A percentile compares a stretch with the other conserved stretches of the same genome.
These are phyloP conservation scores for Vombatus ursinus DNA, from an alignment of 2,113 vertebrate species.

Conservation along the genomic window DNA sequence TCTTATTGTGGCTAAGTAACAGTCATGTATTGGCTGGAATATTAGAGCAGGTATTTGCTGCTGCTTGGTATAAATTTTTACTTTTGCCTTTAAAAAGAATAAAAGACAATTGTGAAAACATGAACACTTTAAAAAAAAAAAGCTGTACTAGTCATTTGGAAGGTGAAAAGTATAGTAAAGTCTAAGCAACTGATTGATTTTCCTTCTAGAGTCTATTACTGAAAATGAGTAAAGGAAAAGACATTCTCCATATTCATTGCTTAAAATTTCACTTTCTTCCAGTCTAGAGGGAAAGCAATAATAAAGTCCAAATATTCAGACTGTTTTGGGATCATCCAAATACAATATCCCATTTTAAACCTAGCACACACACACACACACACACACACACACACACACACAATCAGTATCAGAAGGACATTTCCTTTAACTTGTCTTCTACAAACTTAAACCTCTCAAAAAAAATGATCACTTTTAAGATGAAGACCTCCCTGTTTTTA, in stretches of 20 bases:
- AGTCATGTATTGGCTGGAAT: neutral
- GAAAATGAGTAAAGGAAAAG: slow-evolving; percentile 30
- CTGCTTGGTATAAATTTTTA: slow-evolving; percentile 23
- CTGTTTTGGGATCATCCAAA: neutral
- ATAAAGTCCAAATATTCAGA: slow-evolving; percentile 20
- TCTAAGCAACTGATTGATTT: slow-evolving; percentile 27
- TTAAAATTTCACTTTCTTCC: neutral
- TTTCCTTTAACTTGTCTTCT: slow-evolving; percentile 49
- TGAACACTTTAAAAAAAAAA: neutral
- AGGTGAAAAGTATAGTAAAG: neutral
- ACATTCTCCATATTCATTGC: neutral
- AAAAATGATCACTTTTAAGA: slow-evolving; percentile 4
- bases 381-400: neutral
- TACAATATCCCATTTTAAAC: slow-evolving; percentile 40
- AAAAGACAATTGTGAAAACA: neutral
- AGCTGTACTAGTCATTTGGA: neutral
- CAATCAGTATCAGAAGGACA: slow-evolving; percentile 36
- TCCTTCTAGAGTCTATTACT: neutral
- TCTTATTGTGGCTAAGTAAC: neutral
- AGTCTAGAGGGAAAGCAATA: slow-evolving; percentile 18
- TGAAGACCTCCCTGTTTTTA: slow-evolving; percentile 37
- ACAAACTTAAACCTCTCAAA: slow-evolving; percentile 28
- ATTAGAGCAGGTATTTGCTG: neutral
- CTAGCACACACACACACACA: slow-evolving; percentile 25
- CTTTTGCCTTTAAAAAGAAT: slow-evolving; percentile 36